These are phyloP conservation scores for Bilobella aurantiaca DNA, from an alignment of 1,140 invertebrate genomes.

Conservation along the genomic window DNA sequence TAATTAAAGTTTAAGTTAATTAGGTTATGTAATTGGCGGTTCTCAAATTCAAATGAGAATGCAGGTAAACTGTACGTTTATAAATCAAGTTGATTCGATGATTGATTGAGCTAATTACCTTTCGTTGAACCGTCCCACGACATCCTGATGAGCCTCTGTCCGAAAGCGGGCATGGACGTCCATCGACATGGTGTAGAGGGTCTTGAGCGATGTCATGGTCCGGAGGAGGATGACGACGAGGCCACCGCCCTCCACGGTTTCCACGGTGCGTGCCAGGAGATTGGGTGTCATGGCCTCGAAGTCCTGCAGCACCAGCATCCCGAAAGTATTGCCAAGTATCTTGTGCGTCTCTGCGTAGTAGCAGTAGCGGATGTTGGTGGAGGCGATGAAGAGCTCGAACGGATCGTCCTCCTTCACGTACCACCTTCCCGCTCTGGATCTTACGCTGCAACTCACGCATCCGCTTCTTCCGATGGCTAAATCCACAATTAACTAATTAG, in stretches of 20 bases:
- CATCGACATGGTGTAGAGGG: constrained; percentile 95
- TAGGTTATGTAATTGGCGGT: too few relatives aligned
- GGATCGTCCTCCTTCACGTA: constrained; percentile 91
- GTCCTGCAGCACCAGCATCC: constrained; percentile 91
- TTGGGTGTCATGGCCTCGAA: constrained; percentile 99
- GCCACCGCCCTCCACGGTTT: constrained; percentile 97
- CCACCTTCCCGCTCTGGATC: constrained; percentile 74
- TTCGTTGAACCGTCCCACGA: constrained; percentile 93
- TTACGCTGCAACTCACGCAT: constrained; percentile 79
- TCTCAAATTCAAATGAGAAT: too few relatives aligned
- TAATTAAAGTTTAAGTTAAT: too few relatives aligned
- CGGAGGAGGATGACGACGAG: constrained; percentile 76
- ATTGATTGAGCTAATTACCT: too few relatives aligned
- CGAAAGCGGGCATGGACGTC: constrained; percentile 93
- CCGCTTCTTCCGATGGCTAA: constrained; percentile 82
- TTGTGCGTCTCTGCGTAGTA: constrained; percentile 97
- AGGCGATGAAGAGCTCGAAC: constrained; percentile 91
- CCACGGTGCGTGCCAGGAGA: constrained; percentile 88
- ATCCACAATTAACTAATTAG: too few relatives aligned
- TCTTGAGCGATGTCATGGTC: constrained; percentile 76
- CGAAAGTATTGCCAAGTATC: constrained; percentile 95
- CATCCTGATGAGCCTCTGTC: constrained; percentile 86
- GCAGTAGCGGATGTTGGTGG: constrained; percentile 92
- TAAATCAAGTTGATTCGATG: too few relatives aligned
- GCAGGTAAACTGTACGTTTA: too few relatives aligned